These are phyloP conservation scores for Carlito syrichta DNA, from an alignment of 2,113 vertebrate genomes.

Conservation along the genomic window DNA sequence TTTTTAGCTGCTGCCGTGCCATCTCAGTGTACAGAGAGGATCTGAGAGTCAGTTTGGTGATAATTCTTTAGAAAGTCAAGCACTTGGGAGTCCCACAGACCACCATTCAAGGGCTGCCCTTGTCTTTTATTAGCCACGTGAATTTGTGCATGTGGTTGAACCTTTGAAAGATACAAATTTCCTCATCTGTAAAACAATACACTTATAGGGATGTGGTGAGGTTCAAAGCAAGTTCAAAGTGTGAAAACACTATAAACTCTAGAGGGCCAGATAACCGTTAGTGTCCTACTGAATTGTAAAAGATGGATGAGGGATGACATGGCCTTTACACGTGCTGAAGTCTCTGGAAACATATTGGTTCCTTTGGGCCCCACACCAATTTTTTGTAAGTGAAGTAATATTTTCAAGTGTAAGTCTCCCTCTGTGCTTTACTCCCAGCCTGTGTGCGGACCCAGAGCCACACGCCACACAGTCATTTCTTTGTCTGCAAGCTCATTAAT, in stretches of 20 bases:
- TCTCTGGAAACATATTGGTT: not conserved
- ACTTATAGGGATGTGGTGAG: not conserved
- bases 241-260: not conserved
- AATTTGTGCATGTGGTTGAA: not conserved
- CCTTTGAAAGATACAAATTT: not conserved
- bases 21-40: not conserved
- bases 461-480: conserved; percentile 49
- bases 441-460: not conserved
- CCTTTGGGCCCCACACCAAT: not conserved
- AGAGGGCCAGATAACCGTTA: not conserved
- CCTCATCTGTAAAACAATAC: not conserved
- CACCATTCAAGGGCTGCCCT: fast-evolving
- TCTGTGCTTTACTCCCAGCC: not conserved
- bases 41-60: not conserved
- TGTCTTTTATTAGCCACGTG: not conserved
- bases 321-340: not conserved
- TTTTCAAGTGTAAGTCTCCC: not conserved
- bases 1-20: not conserved
- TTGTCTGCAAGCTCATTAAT: conserved; percentile 67
- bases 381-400: not conserved
- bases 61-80: not conserved
- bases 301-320: not conserved
- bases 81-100: not conserved
- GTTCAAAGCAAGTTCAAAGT: not conserved
- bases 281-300: not conserved